Conservation (phyloP, 2,797 vertebrate genomes). For the Sebastes baramenuke region DNA sequence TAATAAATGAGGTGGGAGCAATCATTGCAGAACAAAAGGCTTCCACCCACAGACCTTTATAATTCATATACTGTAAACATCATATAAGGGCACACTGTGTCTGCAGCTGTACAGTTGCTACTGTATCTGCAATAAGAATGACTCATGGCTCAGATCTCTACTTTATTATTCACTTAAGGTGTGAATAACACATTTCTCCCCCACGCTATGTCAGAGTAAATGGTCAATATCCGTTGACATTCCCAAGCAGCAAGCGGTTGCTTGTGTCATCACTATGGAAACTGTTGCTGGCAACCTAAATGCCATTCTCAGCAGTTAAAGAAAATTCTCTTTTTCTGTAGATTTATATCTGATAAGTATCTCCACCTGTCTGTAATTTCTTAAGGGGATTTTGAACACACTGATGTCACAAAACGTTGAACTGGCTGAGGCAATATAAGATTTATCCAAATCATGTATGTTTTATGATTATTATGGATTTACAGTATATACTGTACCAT, state of each 20-base stretch:
- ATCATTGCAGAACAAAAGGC: background rate
- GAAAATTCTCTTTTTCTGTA: background rate
- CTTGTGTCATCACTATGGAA: conserved; percentile 18
- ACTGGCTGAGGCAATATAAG: background rate
- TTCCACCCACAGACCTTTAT: background rate
- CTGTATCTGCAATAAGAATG: background rate
- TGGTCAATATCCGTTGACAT: background rate
- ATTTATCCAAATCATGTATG: background rate
- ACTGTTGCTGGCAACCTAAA: background rate
- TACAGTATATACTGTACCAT: background rate
- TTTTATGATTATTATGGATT: background rate
- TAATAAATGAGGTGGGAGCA: background rate
- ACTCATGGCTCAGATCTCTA: background rate
- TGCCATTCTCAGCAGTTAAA: background rate
- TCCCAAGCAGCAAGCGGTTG: background rate
- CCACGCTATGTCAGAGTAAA: background rate
- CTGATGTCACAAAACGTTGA: background rate
- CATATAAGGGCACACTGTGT: background rate
- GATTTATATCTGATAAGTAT: background rate
- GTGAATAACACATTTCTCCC: background rate
- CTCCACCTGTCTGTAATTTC: background rate
- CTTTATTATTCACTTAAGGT: background rate
- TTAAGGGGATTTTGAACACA: background rate
- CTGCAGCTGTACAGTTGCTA: background rate
- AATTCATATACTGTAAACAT: background rate